A percentile compares a stretch with the other conserved stretches of the same genome.
Evolutionary conservation across 1,140 invertebrate species (phyloP).

Genomic region (Heliconius congener): DNA sequence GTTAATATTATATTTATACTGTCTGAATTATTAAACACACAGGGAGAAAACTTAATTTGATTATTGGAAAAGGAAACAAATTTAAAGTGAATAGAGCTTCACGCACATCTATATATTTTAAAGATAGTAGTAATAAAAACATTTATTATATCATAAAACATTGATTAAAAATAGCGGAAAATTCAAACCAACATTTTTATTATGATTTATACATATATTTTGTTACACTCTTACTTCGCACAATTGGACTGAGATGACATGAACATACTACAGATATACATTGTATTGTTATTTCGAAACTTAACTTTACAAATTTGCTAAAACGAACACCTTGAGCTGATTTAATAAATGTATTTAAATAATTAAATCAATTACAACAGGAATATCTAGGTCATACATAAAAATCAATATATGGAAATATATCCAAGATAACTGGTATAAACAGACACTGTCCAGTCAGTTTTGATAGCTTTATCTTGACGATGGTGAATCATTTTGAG

Average conservation of each 20-base stretch:
- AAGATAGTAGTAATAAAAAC: background rate
- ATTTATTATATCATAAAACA: background rate
- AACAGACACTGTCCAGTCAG: conserved; percentile 3
- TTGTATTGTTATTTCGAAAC: too few relatives aligned
- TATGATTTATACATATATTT: background rate
- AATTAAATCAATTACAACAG: background rate
- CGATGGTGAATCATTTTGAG: conserved; percentile 27
- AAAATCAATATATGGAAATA: conserved; percentile 5
- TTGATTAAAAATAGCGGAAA: background rate
- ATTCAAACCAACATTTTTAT: conserved; percentile 2
- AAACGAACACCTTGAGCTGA: background rate
- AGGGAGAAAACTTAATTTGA: too few relatives aligned
- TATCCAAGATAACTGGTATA: background rate
- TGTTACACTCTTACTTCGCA: too few relatives aligned
- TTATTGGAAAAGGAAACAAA: too few relatives aligned
- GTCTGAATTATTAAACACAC: too few relatives aligned
- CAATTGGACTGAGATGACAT: too few relatives aligned
- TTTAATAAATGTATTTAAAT: background rate
- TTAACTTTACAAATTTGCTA: background rate
- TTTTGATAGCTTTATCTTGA: conserved; percentile 6
- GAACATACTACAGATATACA: too few relatives aligned
- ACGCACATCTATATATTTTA: background rate
- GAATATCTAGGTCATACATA: background rate
- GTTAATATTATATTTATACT: too few relatives aligned
- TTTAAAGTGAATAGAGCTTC: too few relatives aligned